Evolutionary conservation across 2,113 vertebrate species (phyloP), one percentile per base, ranked within the genome.

Genomic region (Myocastor coypus): DNA sequence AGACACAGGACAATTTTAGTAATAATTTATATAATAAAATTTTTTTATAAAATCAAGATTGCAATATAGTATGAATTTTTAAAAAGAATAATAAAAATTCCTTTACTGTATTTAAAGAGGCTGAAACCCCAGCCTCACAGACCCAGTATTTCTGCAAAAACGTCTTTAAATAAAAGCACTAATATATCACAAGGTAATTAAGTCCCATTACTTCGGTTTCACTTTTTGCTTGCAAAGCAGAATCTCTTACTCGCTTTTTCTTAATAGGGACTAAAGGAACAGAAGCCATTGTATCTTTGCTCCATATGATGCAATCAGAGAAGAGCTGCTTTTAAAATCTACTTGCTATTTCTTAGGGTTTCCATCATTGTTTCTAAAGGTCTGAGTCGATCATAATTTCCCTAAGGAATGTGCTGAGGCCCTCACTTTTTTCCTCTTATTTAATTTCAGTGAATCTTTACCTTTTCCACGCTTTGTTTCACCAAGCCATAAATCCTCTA

Each of bases 161-260:
- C 92, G 71, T 71, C 96, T 71, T 59, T 80, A 95, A 94, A 83
- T 80, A 75, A 94, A 96, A 94, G 46, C 9, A 84, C n/a, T 22
- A 94, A 96, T 93, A 37, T 64, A 96, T 97, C 88, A 89, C 57
- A 84, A 40, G 40, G 61, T 90, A 96, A 97, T 97, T 97, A 95
- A 95, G 91, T 14, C 77, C 8, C 88, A 80, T 90, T 95, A 63
- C 55, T 68, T 97, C 94, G 92, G n/a, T 91, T 96, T 91, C 64
- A 55, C 20, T 64, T 95, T 97, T 94, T 97, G 95, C 96, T 96
- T 30, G 0, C 30, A 92, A 91, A 83, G 73, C 93, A 94, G 91
- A 90, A 92, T 83, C 80, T 95, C 69, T 89, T 92, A 55, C 52
- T 19, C 22, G 26, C 20, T 19, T 75, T 92, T 73, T 83, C 63